A percentile compares a stretch with the other conserved stretches of the same genome.
phyloP scores from a whole-genome alignment of 1,140 invertebrate species.

The Parasteatoda tepidariorum region DNA sequence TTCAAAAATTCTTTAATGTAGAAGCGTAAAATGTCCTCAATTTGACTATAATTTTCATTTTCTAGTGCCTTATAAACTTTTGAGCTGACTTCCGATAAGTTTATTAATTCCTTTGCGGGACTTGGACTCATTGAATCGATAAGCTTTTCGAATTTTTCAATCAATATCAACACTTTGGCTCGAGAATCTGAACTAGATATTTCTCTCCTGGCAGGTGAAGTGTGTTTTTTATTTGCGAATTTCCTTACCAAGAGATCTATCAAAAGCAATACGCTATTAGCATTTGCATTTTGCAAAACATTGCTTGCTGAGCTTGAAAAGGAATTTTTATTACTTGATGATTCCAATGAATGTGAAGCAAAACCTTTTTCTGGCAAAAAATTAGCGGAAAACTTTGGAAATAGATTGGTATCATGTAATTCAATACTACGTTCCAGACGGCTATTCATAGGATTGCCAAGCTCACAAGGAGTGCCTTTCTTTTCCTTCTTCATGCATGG shows the following conservation, averaged over 20 bases:
- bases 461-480: too few relatives aligned
- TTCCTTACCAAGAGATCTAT: background rate
- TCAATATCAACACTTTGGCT: background rate
- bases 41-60: background rate
- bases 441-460: too few relatives aligned
- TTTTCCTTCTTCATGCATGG: too few relatives aligned
- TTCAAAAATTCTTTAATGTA: background rate
- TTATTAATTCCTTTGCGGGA: background rate
- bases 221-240: background rate
- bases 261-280: background rate
- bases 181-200: background rate
- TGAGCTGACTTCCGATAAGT: background rate
- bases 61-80: background rate
- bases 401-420: background rate
- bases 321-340: background rate
- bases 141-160: background rate
- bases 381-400: background rate
- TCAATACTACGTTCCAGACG: too few relatives aligned
- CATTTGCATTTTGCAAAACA: background rate
- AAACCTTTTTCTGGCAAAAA: too few relatives aligned
- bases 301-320: background rate
- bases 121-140: background rate
- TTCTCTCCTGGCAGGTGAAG: background rate
- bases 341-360: too few relatives aligned
- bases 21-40: background rate